Evolutionary conservation across 2,797 vertebrate genomes (phyloP), one percentile per base, ranked within the genome.

Genomic region (Perodicticus potto): DNA sequence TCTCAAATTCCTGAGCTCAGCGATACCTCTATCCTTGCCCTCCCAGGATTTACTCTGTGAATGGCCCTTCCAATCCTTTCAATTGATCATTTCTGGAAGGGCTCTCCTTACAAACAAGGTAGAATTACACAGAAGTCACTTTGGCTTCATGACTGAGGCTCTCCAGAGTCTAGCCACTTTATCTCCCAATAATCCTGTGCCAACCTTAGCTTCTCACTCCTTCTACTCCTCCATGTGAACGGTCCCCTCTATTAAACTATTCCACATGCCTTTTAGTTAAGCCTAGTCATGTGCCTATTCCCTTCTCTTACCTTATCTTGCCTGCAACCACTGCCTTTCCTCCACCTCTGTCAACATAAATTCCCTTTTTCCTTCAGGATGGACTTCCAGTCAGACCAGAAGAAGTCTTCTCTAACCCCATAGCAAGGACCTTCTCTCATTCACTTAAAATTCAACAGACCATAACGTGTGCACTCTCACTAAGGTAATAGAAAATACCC

Each of bases 281-380:
- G 11, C 23, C 45, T 8, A 5, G 4, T 10, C 25, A 32, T 0
- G 0, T 0, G 19, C 12, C 55, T 5, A 37, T 6, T 16, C 40
- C 12, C 87, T 80, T 27, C 53, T 37, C 53, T 67, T 29, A 82
- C 8, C 1, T 27, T n/a, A 7, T 14, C 34, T 19, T 37, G 27
- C 49, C 67, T 72, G 12, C 7, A 13, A 23, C 19, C 80, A 25
- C 17, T 40, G 32, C 7, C 7, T 8, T 84, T 65, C 22, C 59
- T 11, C 55, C 27, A 83, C 27, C 17, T 65, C 29, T 25, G 29
- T 69, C 32, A 85, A 40, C 49, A 19, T 63, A 32, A 84, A 70
- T 29, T 37, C 43, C 5, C 8, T 65, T 76, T 67, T 81, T 77
- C 40, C 63, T 57, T 84, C 19, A 76, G 34, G 61, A 74, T 13